Percentiles rank a stretch among this genome's conserved stretches.
These are phyloP conservation scores for Rhinoderma darwinii DNA, from an alignment of 2,113 vertebrate species.

Conservation along the genomic window DNA sequence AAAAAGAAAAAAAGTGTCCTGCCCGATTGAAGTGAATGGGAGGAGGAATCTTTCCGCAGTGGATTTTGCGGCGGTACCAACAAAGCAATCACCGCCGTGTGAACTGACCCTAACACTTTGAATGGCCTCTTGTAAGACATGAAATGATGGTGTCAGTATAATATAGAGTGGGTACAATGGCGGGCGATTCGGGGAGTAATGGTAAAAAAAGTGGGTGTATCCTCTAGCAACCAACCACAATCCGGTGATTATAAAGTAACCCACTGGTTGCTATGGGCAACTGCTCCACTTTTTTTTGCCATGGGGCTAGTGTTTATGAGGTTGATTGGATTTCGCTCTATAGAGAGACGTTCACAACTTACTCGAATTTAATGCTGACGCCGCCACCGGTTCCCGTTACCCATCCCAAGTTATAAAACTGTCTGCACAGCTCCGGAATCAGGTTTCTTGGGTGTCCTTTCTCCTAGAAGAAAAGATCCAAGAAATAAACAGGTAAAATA, in stretches of 20 bases:
- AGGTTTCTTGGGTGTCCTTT: slow-evolving; percentile 85
- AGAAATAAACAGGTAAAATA: not conserved
- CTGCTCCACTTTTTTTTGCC: too few relatives aligned
- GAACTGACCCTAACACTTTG: too few relatives aligned
- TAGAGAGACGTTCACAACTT: slow-evolving; percentile 62
- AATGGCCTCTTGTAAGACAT: too few relatives aligned
- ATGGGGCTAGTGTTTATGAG: too few relatives aligned
- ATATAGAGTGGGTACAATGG: not conserved
- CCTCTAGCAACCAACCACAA: not conserved
- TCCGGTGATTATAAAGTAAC: not conserved
- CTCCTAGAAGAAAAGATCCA: slow-evolving; percentile 73
- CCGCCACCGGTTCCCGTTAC: slow-evolving; percentile 95
- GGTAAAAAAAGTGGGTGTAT: not conserved
- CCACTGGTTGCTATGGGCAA: too few relatives aligned
- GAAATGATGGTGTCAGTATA: too few relatives aligned
- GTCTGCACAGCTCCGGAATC: slow-evolving; percentile 91
- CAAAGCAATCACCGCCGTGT: too few relatives aligned
- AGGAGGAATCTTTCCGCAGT: too few relatives aligned
- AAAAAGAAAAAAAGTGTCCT: too few relatives aligned
- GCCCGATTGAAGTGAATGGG: too few relatives aligned
- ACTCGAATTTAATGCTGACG: slow-evolving; percentile 90
- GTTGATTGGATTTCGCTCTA: too few relatives aligned
- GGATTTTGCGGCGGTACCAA: too few relatives aligned
- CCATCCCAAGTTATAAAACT: slow-evolving; percentile 95
- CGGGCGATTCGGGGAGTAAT: not conserved